A percentile compares a stretch with the other conserved stretches of the same genome.
These are phyloP conservation scores for Plagodis pulveraria DNA, from an alignment of 2,888 invertebrate genomes.

Conservation along the genomic window DNA sequence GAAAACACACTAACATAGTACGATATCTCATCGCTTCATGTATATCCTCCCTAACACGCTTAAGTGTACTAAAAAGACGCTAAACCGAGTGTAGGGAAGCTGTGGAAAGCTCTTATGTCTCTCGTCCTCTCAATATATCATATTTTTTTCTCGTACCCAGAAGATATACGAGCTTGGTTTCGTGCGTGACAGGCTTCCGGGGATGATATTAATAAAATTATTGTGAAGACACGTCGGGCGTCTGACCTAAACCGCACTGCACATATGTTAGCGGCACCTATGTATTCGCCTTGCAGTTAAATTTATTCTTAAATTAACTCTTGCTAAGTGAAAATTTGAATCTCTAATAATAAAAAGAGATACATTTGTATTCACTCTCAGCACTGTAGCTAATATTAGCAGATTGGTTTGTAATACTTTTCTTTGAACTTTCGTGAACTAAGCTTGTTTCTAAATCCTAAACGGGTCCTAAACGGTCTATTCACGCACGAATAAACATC, in stretches of 20 bases:
- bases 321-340: neutral
- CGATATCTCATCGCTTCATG: slow-evolving; percentile 19
- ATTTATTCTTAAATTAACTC: no score
- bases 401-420: no score
- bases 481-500: no score
- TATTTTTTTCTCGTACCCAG: slow-evolving; percentile 74
- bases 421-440: no score
- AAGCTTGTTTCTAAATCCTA: no score
- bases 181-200: slow-evolving; percentile 81
- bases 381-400: no score
- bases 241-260: slow-evolving; percentile 63
- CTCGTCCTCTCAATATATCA: slow-evolving; percentile 82
- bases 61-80: slow-evolving; percentile 61
- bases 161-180: slow-evolving; percentile 79
- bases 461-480: no score
- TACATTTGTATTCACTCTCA: no score
- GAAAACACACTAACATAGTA: slow-evolving; percentile 14
- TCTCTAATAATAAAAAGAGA: no score
- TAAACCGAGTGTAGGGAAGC: slow-evolving; percentile 69
- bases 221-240: slow-evolving; percentile 76
- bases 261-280: slow-evolving; percentile 35
- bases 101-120: slow-evolving; percentile 75
- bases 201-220: slow-evolving; percentile 85
- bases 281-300: neutral
- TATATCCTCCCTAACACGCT: slow-evolving; percentile 30